phyloP scores from a whole-genome alignment of 2,113 vertebrate species.

The Ceyx melanurus region DNA sequence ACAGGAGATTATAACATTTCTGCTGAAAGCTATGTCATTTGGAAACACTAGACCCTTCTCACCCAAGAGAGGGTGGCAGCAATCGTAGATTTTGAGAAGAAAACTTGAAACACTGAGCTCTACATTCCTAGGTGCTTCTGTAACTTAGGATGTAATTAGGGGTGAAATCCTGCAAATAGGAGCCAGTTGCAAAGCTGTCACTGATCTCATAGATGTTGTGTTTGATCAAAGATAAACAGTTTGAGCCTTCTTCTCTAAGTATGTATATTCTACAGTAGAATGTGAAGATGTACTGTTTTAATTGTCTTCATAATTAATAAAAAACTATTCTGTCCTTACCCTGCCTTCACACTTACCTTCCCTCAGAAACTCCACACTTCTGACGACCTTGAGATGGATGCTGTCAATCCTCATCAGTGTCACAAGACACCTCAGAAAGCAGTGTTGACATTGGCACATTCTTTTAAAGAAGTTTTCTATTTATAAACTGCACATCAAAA shows the following conservation, averaged over 20 bases:
- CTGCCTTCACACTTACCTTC: background rate
- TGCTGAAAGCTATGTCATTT: background rate
- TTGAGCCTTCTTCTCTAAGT: background rate
- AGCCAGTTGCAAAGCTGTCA: background rate
- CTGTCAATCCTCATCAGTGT: background rate
- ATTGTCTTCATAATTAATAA: background rate
- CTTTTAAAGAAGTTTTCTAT: background rate
- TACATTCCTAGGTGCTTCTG: background rate
- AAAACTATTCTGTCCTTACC: background rate
- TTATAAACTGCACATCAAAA: background rate
- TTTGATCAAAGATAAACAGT: background rate
- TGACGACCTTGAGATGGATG: background rate
- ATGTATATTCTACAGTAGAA: background rate
- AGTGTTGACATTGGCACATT: background rate
- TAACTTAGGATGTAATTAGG: background rate
- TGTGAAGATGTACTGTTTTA: background rate
- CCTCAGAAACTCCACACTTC: background rate
- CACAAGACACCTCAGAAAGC: background rate
- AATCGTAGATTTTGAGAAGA: background rate
- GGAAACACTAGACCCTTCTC: background rate
- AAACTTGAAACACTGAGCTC: background rate
- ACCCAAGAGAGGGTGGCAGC: background rate
- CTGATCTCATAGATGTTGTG: accelerated
- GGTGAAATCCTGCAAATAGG: background rate
- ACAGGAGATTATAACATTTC: background rate